phyloP scores from a whole-genome alignment of 35 echinoderm and acorn worm species.

The Anneissia japonica region DNA sequence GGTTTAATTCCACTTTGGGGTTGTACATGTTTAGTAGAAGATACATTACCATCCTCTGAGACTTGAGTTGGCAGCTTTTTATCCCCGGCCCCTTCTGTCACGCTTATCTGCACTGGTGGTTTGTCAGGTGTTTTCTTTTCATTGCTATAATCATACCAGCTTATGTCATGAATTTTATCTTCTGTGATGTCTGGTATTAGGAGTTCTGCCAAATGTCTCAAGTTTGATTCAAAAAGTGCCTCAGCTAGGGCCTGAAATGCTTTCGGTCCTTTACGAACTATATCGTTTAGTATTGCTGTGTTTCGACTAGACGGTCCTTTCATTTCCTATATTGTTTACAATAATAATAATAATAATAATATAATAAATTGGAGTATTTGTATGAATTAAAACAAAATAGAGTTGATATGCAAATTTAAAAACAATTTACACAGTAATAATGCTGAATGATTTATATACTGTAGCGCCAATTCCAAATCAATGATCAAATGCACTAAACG shows the following conservation, averaged over 20 bases:
- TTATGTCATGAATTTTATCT: background rate
- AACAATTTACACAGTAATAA: too few species aligned
- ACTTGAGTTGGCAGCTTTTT: background rate
- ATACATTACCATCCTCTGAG: background rate
- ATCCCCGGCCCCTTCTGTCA: background rate
- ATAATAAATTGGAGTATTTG: too few species aligned
- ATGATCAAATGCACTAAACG: too few species aligned
- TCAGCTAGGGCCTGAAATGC: background rate
- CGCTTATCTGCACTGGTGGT: background rate
- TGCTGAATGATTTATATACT: too few species aligned
- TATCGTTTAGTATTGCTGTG: background rate
- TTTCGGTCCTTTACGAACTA: background rate
- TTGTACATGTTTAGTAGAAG: too few species aligned
- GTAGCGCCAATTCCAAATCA: too few species aligned
- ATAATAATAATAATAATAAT: too few species aligned
- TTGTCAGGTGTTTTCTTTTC: background rate
- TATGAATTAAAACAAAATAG: too few species aligned
- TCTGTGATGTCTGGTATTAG: background rate
- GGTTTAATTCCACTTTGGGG: too few species aligned
- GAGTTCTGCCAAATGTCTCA: background rate
- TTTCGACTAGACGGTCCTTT: background rate
- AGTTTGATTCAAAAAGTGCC: background rate
- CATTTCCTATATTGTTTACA: background rate
- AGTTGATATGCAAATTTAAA: too few species aligned
- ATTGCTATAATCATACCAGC: background rate